These are phyloP conservation scores for Argopecten irradians DNA, from an alignment of 1,140 invertebrate genomes.

Conservation along the genomic window DNA sequence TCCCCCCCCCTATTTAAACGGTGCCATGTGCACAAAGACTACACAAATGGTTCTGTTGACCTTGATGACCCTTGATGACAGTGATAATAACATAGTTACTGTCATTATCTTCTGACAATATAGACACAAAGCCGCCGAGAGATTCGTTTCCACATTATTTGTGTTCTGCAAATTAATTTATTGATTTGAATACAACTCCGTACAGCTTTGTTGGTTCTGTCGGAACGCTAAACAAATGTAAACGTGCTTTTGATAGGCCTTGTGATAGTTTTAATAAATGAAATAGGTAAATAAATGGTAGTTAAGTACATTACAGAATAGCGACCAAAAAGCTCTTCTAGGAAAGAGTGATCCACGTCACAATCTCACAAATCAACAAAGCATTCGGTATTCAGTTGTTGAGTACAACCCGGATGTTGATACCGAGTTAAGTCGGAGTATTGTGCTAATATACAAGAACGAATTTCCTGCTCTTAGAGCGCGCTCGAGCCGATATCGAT, in stretches of 20 bases:
- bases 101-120: background rate
- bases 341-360: background rate
- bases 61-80: background rate
- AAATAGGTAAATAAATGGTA: background rate
- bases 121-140: background rate
- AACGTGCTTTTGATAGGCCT: background rate
- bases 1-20: no score
- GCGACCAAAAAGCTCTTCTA: background rate
- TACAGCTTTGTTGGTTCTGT: background rate
- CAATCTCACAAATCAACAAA: background rate
- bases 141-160: background rate
- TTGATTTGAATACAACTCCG: background rate
- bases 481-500: background rate
- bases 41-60: background rate
- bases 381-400: background rate
- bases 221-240: background rate
- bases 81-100: background rate
- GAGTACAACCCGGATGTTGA: background rate
- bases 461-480: background rate
- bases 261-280: background rate
- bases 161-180: conserved; percentile 13
- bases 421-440: background rate
- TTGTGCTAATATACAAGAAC: background rate
- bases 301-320: background rate
- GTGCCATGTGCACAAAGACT: no score